These are phyloP conservation scores for Clarias magur DNA, from an alignment of 2,113 vertebrate species.

Conservation along the genomic window DNA sequence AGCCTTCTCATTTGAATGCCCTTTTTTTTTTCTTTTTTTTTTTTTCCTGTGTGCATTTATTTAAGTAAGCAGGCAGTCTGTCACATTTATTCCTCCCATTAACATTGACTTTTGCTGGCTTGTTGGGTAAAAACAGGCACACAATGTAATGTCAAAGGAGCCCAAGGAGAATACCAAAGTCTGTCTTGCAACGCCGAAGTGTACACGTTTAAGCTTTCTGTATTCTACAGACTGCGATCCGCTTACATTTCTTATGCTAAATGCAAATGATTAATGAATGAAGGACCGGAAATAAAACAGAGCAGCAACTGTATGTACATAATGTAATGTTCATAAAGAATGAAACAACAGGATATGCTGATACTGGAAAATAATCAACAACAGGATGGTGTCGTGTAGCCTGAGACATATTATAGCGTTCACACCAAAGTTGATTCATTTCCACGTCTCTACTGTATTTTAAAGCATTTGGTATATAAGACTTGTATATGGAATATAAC, in stretches of 20 bases:
- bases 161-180: neutral
- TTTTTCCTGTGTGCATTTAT: neutral
- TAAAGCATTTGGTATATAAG: neutral
- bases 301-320: neutral
- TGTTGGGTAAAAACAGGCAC: neutral
- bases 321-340: neutral
- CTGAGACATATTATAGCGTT: neutral
- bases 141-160: neutral
- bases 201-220: neutral
- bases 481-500: no score
- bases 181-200: neutral
- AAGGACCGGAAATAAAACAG: neutral
- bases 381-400: neutral
- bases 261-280: neutral
- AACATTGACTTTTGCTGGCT: neutral
- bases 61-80: neutral
- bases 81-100: slow-evolving; percentile 24
- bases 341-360: neutral
- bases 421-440: neutral
- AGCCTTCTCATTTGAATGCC: neutral
- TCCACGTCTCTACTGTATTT: neutral
- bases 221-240: neutral
- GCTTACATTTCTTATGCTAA: neutral
- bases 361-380: neutral
- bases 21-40: slow-evolving; percentile 15